Evolutionary conservation across 1,140 invertebrate species (phyloP).

Genomic region (Sinella curviseta): DNA sequence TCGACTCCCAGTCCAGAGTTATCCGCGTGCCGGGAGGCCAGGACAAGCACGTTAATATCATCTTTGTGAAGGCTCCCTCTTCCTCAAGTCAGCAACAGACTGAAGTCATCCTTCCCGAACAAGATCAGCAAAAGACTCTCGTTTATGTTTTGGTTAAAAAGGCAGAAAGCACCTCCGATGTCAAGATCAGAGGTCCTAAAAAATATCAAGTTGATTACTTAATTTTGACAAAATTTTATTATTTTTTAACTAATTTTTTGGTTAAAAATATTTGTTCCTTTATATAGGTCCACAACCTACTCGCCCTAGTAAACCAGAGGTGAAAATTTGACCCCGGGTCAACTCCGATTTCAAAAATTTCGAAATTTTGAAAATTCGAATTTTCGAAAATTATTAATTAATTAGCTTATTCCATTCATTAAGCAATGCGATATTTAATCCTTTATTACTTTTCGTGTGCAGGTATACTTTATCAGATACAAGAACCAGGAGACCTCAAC

Average conservation of each 20-base stretch:
- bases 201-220: too few relatives aligned
- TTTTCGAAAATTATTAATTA: too few relatives aligned
- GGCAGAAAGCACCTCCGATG: conserved; percentile 70
- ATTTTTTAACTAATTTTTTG: too few relatives aligned
- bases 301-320: neutral
- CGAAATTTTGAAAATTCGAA: too few relatives aligned
- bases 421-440: too few relatives aligned
- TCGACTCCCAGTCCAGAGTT: conserved; percentile 54
- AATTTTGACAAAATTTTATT: too few relatives aligned
- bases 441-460: too few relatives aligned
- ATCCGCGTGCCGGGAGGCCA: conserved; percentile 58
- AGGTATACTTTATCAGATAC: conserved; percentile 84
- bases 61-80: conserved; percentile 82
- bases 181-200: conserved; percentile 29
- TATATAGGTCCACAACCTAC: neutral
- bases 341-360: too few relatives aligned
- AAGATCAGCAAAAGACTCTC: conserved; percentile 73
- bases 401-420: too few relatives aligned
- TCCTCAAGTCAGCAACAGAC: conserved; percentile 70
- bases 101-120: conserved; percentile 58
- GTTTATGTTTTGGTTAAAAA: conserved; percentile 85
- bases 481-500: conserved; percentile 66
- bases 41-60: conserved; percentile 84
- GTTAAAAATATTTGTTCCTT: too few relatives aligned
- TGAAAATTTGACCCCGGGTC: too few relatives aligned